Percentiles rank a stretch among this genome's conserved stretches.
These are phyloP conservation scores for Euzetes globulus DNA, from an alignment of 2,888 invertebrate species.

Conservation along the genomic window DNA sequence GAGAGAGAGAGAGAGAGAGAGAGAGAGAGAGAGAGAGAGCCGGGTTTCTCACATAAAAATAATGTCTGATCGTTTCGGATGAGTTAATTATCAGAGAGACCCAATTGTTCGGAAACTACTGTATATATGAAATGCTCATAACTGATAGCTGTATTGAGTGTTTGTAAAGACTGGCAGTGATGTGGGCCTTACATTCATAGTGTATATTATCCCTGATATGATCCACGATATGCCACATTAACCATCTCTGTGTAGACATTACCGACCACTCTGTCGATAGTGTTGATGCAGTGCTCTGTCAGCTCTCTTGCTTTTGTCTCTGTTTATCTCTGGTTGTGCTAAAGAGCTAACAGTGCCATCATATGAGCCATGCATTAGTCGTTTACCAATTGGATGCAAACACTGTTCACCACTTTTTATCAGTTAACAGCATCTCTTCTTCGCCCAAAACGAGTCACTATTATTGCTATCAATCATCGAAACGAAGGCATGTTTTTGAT, in stretches of 20 bases:
- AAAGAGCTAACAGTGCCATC: conserved; percentile 13
- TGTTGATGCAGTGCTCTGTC: conserved; percentile 14
- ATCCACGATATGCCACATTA: conserved; percentile 13
- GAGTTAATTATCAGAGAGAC: conserved; percentile 10
- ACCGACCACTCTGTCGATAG: conserved; percentile 23
- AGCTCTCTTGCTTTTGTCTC: not conserved
- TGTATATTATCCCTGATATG: not conserved
- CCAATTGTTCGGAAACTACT: conserved; percentile 20
- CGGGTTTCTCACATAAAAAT: not conserved
- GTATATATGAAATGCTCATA: not conserved
- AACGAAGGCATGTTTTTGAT: conserved; percentile 20
- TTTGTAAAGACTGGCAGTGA: not conserved
- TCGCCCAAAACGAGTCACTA: conserved; percentile 24
- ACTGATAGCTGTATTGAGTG: not conserved
- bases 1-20: not conserved
- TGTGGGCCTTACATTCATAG: not conserved
- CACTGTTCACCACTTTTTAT: conserved; percentile 15
- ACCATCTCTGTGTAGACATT: conserved; percentile 20
- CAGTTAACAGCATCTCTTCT: not conserved
- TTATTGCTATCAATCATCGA: conserved; percentile 22
- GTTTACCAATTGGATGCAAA: conserved; percentile 1
- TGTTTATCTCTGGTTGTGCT: not conserved
- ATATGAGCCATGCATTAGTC: not conserved
- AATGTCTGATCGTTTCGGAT: conserved; percentile 21
- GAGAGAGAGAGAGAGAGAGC: not conserved